phyloP scores from a whole-genome alignment of 2,888 invertebrate genomes.

The Nomada fabriciana region DNA sequence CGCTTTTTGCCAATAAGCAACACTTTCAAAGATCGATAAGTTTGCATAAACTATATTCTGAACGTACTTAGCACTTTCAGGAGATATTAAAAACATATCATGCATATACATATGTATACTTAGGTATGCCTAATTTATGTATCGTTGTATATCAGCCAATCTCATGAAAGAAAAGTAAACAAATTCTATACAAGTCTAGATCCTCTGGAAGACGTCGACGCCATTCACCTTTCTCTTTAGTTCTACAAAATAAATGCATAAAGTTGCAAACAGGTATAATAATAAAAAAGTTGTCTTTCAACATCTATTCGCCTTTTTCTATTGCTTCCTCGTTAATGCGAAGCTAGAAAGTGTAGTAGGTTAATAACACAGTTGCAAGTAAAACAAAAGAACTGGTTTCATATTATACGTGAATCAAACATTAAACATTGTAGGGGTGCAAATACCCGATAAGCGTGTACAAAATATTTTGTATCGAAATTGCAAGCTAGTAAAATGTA shows the following conservation, averaged over 20 bases:
- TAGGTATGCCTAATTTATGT: too few species aligned
- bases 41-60: too few species aligned
- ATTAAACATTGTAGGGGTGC: too few species aligned
- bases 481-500: too few species aligned
- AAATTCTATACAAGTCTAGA: not conserved
- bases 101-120: too few species aligned
- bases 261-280: not conserved
- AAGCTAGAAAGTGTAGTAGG: conserved; percentile 10
- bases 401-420: not conserved
- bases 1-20: not conserved
- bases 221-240: conserved; percentile 23
- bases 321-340: not conserved
- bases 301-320: not conserved
- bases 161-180: too few species aligned
- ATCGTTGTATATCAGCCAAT: too few species aligned
- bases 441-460: too few species aligned
- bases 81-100: too few species aligned
- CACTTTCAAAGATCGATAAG: not conserved
- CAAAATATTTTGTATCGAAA: too few species aligned
- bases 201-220: not conserved
- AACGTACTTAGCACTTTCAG: too few species aligned
- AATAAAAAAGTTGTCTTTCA: not conserved
- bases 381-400: not conserved
- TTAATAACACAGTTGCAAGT: not conserved
- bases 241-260: not conserved